phyloP scores from a whole-genome alignment of 1,140 invertebrate species.

The Daktulosphaira vitifoliae region DNA sequence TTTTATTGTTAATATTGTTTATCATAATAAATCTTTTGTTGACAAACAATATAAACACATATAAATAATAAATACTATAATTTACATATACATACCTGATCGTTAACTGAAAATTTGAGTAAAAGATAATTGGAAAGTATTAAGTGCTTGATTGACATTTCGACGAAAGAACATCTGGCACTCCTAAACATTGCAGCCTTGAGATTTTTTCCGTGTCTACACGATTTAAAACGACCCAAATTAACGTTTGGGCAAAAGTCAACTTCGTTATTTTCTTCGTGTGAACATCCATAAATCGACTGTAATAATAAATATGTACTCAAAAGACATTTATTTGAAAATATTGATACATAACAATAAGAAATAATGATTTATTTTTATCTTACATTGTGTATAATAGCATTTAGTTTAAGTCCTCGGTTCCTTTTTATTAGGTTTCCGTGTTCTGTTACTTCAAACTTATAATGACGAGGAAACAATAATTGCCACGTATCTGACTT shows the following conservation, averaged over 20 bases:
- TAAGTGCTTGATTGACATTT: conserved; percentile 6
- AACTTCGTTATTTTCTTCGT: neutral
- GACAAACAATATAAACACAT: too few species aligned
- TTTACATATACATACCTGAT: too few species aligned
- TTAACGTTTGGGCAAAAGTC: conserved; percentile 11
- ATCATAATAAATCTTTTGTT: too few species aligned
- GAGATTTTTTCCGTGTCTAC: neutral
- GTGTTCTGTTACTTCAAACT: neutral
- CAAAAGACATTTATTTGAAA: too few species aligned
- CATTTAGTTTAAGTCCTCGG: neutral
- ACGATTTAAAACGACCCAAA: neutral
- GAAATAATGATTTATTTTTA: too few species aligned
- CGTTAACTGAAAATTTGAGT: too few species aligned
- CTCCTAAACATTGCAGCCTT: neutral
- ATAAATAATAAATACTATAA: too few species aligned
- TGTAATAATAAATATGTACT: neutral
- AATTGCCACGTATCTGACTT: conserved; percentile 10
- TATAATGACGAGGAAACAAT: conserved; percentile 7
- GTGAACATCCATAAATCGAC: neutral
- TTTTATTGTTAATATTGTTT: too few species aligned
- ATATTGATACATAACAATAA: too few species aligned
- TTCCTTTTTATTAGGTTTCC: neutral
- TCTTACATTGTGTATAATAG: conserved; percentile 14
- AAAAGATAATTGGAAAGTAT: neutral
- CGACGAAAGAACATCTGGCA: neutral